Conservation (phyloP, 2,797 vertebrate species). For the Acanthurus leucopareius region DNA sequence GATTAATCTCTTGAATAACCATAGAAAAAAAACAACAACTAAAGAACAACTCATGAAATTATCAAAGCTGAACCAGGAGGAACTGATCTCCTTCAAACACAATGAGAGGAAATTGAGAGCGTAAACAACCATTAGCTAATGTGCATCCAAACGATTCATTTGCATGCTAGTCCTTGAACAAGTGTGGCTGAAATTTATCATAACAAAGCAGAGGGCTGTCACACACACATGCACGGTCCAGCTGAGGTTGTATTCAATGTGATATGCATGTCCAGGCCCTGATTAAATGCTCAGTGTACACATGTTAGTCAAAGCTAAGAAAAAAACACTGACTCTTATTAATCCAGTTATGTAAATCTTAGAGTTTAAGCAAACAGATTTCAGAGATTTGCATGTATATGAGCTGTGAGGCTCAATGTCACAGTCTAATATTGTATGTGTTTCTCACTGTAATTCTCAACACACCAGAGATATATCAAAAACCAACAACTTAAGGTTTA, state of each 20-base stretch:
- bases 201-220: slow-evolving; percentile 37
- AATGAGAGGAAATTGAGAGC: slow-evolving; percentile 27
- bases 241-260: neutral
- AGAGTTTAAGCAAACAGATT: slow-evolving; percentile 22
- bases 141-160: slow-evolving; percentile 38
- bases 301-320: slow-evolving; percentile 15
- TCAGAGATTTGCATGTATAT: slow-evolving; percentile 15
- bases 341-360: slow-evolving; percentile 24
- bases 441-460: neutral
- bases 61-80: slow-evolving; percentile 32
- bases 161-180: slow-evolving; percentile 12
- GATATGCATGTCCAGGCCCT: neutral
- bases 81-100: slow-evolving; percentile 42
- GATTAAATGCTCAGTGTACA: neutral
- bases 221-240: neutral
- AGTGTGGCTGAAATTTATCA: slow-evolving; percentile 17
- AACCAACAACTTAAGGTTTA: neutral
- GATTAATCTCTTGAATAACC: slow-evolving; percentile 21
- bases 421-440: slow-evolving; percentile 14
- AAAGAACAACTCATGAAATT: neutral
- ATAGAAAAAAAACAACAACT: neutral
- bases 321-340: neutral
- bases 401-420: slow-evolving; percentile 9
- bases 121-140: slow-evolving; percentile 35
- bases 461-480: neutral